Conservation (phyloP, 2,797 vertebrate species). For the Gephyroberyx darwinii region DNA sequence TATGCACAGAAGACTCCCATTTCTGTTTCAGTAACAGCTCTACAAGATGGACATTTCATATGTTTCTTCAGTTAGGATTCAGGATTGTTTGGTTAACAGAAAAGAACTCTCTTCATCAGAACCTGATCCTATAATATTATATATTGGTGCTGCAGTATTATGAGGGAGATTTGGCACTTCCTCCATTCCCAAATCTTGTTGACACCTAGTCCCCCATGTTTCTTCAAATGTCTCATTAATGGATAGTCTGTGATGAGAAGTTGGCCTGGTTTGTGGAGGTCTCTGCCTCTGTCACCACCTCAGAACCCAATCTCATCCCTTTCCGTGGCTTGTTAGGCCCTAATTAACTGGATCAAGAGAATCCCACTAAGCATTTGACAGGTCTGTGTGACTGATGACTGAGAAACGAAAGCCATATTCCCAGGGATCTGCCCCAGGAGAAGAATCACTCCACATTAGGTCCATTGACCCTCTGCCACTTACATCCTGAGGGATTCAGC, state of each 20-base stretch:
- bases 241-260: constrained; percentile 32
- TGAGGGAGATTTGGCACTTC: not conserved
- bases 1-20: constrained; percentile 27
- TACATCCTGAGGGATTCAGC: constrained; percentile 62
- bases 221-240: constrained; percentile 46
- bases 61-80: not conserved
- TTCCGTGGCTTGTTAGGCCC: constrained; percentile 71
- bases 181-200: constrained; percentile 3
- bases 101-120: not conserved
- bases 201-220: not conserved
- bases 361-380: constrained; percentile 76
- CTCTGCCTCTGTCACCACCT: constrained; percentile 66
- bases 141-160: not conserved
- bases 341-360: constrained; percentile 80
- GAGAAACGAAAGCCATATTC: constrained; percentile 65
- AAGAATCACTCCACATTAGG: constrained; percentile 73
- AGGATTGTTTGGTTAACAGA: constrained; percentile 7
- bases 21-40: constrained; percentile 15
- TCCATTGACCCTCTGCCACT: constrained; percentile 68
- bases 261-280: constrained; percentile 45
- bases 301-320: constrained; percentile 52
- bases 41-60: constrained; percentile 2
- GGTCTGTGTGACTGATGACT: constrained; percentile 75
- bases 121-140: not conserved
- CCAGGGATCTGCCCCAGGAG: constrained; percentile 66